Conservation (phyloP, 2,113 vertebrate genomes). For the Actenoides lindsayi region DNA sequence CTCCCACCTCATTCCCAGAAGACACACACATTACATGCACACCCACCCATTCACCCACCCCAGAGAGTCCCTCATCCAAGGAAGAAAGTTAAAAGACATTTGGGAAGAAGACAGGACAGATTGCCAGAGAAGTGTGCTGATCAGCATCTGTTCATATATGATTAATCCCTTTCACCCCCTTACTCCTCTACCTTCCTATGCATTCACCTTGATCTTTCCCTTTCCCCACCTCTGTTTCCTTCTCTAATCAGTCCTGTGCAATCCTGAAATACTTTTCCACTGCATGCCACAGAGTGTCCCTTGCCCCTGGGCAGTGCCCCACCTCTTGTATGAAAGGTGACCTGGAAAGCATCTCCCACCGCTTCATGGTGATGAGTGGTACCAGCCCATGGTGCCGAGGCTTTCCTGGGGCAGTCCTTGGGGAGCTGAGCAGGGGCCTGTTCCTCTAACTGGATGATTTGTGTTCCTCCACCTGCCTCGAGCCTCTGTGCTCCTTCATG, state of each 20-base stretch:
- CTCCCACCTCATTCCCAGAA: not conserved
- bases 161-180: not conserved
- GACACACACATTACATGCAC: accelerated
- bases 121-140: not conserved
- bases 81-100: not conserved
- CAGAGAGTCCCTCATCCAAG: not conserved
- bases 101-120: not conserved
- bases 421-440: accelerated
- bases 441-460: not conserved
- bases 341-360: not conserved
- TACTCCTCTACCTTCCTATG: not conserved
- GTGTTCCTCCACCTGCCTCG: not conserved
- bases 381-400: not conserved
- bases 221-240: not conserved
- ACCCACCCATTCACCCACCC: not conserved
- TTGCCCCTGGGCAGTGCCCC: accelerated
- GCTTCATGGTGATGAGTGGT: too few species aligned
- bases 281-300: not conserved
- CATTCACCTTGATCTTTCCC: not conserved
- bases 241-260: not conserved
- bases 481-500: not conserved
- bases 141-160: not conserved
- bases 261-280: not conserved
- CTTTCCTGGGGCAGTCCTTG: not conserved
- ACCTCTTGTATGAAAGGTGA: not conserved